Percentiles rank a stretch among this genome's conserved stretches.
Evolutionary conservation across 2,888 invertebrate species (phyloP).

Genomic region (Alcis repandata): DNA sequence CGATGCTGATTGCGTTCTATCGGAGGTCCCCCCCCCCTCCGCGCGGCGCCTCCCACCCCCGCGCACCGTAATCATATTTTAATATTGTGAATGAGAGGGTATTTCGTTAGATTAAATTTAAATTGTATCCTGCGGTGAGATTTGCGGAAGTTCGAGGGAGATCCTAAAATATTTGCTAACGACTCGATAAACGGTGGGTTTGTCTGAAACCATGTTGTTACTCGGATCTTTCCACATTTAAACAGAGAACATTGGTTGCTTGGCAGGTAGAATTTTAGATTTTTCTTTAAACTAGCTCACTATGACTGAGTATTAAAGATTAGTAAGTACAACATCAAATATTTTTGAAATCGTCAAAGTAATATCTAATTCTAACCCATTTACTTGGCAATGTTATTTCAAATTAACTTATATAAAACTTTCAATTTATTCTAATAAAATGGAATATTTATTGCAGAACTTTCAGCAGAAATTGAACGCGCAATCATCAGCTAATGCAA

Average conservation of each 20-base stretch:
- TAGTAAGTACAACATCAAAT: too few species aligned
- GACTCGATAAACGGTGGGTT: slow-evolving; percentile 14
- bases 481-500: slow-evolving; percentile 19
- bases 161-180: slow-evolving; percentile 19
- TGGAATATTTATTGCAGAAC: slow-evolving; percentile 11
- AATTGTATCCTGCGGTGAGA: slow-evolving; percentile 57
- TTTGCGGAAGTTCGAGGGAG: slow-evolving; percentile 10
- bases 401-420: slow-evolving; percentile 2
- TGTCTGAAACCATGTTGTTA: neutral
- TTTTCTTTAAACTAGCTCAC: too few species aligned
- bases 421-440: slow-evolving; percentile 17
- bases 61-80: slow-evolving; percentile 77
- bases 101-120: slow-evolving; percentile 77
- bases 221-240: neutral
- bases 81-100: slow-evolving; percentile 79
- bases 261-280: neutral
- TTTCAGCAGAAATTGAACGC: slow-evolving; percentile 7
- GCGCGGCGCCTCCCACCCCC: slow-evolving; percentile 48
- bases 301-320: too few species aligned
- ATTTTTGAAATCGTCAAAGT: neutral
- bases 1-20: slow-evolving; percentile 78
- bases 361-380: neutral
- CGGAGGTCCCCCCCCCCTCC: slow-evolving; percentile 45
- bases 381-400: neutral
- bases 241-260: neutral